Evolutionary conservation across 2,113 vertebrate species (phyloP).

Genomic region (Mugil cephalus): DNA sequence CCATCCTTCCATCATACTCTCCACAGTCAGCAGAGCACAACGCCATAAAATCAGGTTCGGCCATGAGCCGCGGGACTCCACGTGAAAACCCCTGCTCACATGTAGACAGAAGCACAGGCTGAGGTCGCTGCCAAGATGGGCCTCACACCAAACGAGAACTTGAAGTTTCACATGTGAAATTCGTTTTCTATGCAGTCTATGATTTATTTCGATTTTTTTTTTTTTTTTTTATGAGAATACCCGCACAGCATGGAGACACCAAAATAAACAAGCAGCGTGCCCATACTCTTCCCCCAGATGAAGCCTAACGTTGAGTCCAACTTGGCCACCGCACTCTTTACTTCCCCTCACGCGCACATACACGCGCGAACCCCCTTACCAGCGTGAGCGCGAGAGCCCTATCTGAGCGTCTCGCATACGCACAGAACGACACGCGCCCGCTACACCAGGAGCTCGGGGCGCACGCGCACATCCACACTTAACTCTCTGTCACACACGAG

Average conservation of each 20-base stretch:
- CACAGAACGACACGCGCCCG: constrained; percentile 28
- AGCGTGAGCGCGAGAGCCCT: not conserved
- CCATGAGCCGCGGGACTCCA: constrained; percentile 37
- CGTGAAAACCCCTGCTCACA: constrained; percentile 37
- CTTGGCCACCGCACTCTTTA: constrained; percentile 54
- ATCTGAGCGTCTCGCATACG: constrained; percentile 35
- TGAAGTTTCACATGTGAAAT: constrained; percentile 1
- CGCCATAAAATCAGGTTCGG: constrained; percentile 50
- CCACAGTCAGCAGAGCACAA: constrained; percentile 16
- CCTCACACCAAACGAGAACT: not conserved
- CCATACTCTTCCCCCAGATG: constrained; percentile 46
- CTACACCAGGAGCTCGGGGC: not conserved
- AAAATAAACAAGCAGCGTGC: constrained; percentile 20
- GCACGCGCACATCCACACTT: not conserved
- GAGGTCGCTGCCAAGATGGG: constrained; percentile 10
- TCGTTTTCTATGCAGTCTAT: not conserved
- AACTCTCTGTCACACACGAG: constrained; percentile 25
- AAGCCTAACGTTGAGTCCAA: constrained; percentile 45
- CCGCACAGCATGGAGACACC: constrained; percentile 28
- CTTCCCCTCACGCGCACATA: constrained; percentile 9
- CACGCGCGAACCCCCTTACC: not conserved
- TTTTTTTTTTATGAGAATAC: constrained; percentile 24
- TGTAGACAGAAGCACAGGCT: constrained; percentile 2
- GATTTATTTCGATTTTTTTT: constrained; percentile 14
- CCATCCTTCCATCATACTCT: constrained; percentile 33